A percentile compares a stretch with the other conserved stretches of the same genome.
These are phyloP conservation scores for Latheticus oryzae DNA, from an alignment of 2,888 invertebrate genomes.

Conservation along the genomic window DNA sequence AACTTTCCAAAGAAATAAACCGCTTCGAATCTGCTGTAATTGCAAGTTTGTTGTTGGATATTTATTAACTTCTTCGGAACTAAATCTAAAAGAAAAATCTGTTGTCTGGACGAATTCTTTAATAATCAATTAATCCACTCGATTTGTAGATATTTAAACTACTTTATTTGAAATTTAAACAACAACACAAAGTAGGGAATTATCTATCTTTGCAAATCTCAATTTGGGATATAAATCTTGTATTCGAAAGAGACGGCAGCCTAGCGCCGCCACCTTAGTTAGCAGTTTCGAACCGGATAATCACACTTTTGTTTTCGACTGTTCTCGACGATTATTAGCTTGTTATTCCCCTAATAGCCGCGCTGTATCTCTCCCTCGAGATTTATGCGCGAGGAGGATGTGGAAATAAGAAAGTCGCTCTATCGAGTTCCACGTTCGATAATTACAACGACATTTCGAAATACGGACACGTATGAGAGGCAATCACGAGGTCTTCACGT, in stretches of 20 bases:
- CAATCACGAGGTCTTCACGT: slow-evolving; percentile 33
- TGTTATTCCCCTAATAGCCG: slow-evolving; percentile 69
- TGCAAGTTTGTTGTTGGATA: slow-evolving; percentile 46
- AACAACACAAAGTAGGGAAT: slow-evolving; percentile 39
- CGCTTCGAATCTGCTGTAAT: slow-evolving; percentile 43
- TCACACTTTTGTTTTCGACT: slow-evolving; percentile 78
- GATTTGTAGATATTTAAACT: no score
- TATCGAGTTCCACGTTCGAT: slow-evolving; percentile 13
- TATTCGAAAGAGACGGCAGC: slow-evolving; percentile 22
- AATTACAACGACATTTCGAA: slow-evolving; percentile 29
- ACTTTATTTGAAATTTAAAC: slow-evolving; percentile 41
- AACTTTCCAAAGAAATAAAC: slow-evolving; percentile 41
- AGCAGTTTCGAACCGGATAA: slow-evolving; percentile 66
- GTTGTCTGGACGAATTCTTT: not conserved
- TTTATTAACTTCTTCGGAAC: slow-evolving; percentile 41
- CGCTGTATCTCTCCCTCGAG: slow-evolving; percentile 52
- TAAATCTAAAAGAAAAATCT: slow-evolving; percentile 37
- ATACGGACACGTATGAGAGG: slow-evolving; percentile 31
- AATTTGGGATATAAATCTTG: slow-evolving; percentile 32
- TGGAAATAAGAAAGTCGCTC: slow-evolving; percentile 21
- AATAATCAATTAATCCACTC: no score
- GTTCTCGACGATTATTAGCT: slow-evolving; percentile 75
- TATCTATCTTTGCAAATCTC: slow-evolving; percentile 32
- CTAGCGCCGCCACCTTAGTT: slow-evolving; percentile 56
- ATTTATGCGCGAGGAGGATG: slow-evolving; percentile 45